Base-by-base conservation (phyloP, 2,113 vertebrate species). In the Ammodramus savannarum region DNA sequence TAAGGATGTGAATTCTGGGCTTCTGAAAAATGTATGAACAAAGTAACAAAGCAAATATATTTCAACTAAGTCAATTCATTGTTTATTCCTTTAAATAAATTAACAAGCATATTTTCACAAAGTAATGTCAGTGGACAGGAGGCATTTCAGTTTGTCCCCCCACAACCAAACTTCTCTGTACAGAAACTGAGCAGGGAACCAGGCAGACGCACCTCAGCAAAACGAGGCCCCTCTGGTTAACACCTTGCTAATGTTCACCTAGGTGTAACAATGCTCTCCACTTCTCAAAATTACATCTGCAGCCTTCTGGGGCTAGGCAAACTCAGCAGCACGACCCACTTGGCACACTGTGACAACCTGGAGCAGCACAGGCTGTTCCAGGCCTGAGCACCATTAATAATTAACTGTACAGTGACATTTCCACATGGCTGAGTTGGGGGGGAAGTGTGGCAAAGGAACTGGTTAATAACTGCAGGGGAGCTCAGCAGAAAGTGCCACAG, bases 371-470 rank as follows among this genome's bases (percentile, higher is more conserved):
- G 48, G 79, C 87, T 81, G 95, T 91, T 94, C 91, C 78, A 78
- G 63, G 63, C 79, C 65, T 89, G 66, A 38, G 15, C 76, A 66
- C 49, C 66, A 79, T 95, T 86, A 96, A 96, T 96, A 67, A 96
- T 96, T 97, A 97, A 96, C 96, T 58, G 4, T 13, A 69, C 65
- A 51, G 18, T 18, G 63, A 77, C 71, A 67, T 93, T 95, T 96
- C 91, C 82, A 91, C 71, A 38, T 38, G 43, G 54, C 51, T 23
- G 66, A 48, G 32, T 2, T 11, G 54, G 6, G 32, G 25, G 4
- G 8, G 1, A 3, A 3, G 54, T 7, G 9, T 11, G 63, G 55
- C n/a, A 52, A 11, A 83, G 67, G 4, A 31, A 61, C 31, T 23
- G 26, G n/a, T 41, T 36, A 54, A 32, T 16, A 62, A 62, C 63